phyloP scores from a whole-genome alignment of 2,797 vertebrate genomes.

The Benthosema pterotum region DNA sequence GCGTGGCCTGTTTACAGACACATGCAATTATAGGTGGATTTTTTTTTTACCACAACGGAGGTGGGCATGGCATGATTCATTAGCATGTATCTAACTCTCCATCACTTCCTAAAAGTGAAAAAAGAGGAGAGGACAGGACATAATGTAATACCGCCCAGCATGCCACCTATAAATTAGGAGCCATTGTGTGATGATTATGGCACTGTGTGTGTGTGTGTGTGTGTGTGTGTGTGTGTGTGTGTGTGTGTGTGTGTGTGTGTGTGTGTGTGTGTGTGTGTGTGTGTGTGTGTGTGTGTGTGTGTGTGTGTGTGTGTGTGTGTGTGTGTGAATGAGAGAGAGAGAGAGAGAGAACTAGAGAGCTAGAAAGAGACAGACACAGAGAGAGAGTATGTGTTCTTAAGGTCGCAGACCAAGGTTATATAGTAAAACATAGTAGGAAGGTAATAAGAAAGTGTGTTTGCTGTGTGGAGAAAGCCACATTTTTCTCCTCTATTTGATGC shows the following conservation, averaged over 20 bases:
- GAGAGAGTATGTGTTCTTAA: too few relatives aligned
- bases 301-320: not conserved
- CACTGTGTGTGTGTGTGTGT: constrained; percentile 2
- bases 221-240: not conserved
- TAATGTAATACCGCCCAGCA: not conserved
- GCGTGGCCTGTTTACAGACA: too few relatives aligned
- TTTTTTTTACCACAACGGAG: too few relatives aligned
- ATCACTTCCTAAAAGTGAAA: not conserved
- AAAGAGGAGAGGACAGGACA: not conserved
- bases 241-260: not conserved
- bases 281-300: not conserved
- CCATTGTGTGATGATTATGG: not conserved
- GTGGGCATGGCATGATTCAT: not conserved
- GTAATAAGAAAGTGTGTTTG: constrained; percentile 47
- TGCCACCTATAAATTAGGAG: constrained; percentile 10
- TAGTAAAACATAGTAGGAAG: constrained; percentile 30
- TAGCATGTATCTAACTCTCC: not conserved
- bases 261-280: not conserved
- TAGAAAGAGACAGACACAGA: too few relatives aligned
- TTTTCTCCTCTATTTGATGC: constrained; percentile 41
- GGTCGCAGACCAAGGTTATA: constrained; percentile 29
- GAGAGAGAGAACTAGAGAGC: too few relatives aligned
- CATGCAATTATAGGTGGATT: too few relatives aligned
- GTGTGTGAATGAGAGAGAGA: too few relatives aligned
- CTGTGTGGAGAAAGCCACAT: constrained; percentile 35